Conservation (phyloP, 2,888 invertebrate genomes). For the Drosophila putrida region DNA sequence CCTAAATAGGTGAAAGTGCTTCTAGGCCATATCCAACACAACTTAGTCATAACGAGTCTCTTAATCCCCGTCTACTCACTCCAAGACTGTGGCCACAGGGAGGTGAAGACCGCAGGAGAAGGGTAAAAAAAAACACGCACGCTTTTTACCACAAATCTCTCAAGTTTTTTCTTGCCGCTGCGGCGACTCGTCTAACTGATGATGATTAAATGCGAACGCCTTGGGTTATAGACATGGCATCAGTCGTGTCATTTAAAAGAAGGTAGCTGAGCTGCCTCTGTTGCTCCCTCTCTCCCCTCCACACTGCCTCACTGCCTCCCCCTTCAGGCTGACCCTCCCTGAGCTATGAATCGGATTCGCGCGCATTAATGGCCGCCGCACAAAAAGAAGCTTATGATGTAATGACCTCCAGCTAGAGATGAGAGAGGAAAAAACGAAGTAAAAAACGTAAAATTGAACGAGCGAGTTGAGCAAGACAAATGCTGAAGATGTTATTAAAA, state of each 20-base stretch:
- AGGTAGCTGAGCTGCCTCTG: constrained; percentile 61
- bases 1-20: constrained; percentile 45
- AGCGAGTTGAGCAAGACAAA: constrained; percentile 76
- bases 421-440: constrained; percentile 21
- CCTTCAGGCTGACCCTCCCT: constrained; percentile 22
- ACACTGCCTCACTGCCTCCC: not conserved
- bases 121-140: constrained; percentile 63
- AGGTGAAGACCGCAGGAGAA: constrained; percentile 17
- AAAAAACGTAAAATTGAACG: constrained; percentile 40
- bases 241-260: constrained; percentile 82
- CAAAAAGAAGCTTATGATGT: constrained; percentile 77
- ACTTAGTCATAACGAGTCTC: constrained; percentile 32
- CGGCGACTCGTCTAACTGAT: constrained; percentile 79
- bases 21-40: constrained; percentile 29
- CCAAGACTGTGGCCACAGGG: not conserved
- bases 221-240: constrained; percentile 83
- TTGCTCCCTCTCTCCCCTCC: not conserved
- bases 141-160: constrained; percentile 77
- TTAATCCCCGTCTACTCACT: constrained; percentile 50
- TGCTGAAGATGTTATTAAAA: constrained; percentile 79
- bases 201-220: constrained; percentile 83
- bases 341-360: constrained; percentile 71
- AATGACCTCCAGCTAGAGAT: constrained; percentile 68
- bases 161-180: constrained; percentile 60
- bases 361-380: constrained; percentile 75